Base-by-base conservation (phyloP, 1,140 invertebrate genomes). In the Drosophila ficusphila region DNA sequence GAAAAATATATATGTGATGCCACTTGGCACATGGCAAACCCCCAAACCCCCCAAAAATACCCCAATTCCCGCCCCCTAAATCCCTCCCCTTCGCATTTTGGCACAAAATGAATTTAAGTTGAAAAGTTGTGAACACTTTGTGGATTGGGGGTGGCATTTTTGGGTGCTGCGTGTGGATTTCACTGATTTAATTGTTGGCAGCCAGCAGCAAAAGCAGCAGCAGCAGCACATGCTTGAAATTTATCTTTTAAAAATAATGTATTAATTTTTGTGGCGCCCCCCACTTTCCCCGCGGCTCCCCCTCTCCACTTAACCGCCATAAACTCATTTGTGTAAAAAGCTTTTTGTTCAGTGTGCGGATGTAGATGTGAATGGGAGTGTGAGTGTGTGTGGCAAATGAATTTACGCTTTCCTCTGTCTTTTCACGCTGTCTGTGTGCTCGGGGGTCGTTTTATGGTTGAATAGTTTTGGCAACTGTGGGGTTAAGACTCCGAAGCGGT, bases 191-290 rank as follows among this genome's bases (percentile, higher is more conserved):
- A 86, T 86, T 86, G 81, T 86, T 88, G 72, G 67, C 52, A 61
- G 53, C 18, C 14, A 39, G 53, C 34, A 6, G 21, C 31, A n/a
- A n/a, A n/a, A 39, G 19, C 18, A 36, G 34, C 14, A 42, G 42
- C 12, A 31, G 42, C 25, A 19, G 31, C 51, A 68, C 52, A 57
- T 67, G 72, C 81, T 76, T 68, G 58, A 81, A 86, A 86, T 86
- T 88, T 86, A 88, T 86, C 82, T 88, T 81, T 88, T 86, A 74
- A 86, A 86, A 88, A 86, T 86, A 86, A 86, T 86, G 82, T 88
- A 86, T 86, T 86, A 86, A 86, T 86, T 86, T 88, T 62, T 86
- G 81, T 75, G 81, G 81, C 81, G n/a, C 47, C 42, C 16, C 12
- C 16, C 11, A 18, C 14, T 18, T 39, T 1, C 4, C 0, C 12